Evolutionary conservation across 1,140 invertebrate genomes (phyloP).

Genomic region (Paralvinella palmiformis): DNA sequence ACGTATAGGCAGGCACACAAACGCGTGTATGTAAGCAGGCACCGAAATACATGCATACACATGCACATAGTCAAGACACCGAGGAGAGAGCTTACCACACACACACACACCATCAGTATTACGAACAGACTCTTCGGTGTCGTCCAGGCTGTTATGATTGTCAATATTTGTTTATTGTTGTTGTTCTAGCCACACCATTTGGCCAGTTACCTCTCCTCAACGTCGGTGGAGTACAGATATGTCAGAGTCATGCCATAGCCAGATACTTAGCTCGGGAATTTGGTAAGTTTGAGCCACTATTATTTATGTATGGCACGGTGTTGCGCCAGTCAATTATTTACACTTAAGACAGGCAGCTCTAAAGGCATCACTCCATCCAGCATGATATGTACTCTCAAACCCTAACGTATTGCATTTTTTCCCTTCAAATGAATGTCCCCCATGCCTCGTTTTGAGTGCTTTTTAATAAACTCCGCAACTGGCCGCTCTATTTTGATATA

Average conservation of each 20-base stretch:
- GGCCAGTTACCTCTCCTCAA: constrained; percentile 18
- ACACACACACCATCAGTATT: background rate
- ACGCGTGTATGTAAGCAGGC: background rate
- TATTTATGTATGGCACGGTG: no score
- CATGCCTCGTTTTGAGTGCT: no score
- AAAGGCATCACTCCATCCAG: no score
- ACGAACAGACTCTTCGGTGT: background rate
- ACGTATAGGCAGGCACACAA: background rate
- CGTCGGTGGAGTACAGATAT: constrained; percentile 11
- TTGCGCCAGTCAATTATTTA: no score
- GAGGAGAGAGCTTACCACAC: background rate
- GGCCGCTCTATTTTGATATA: no score
- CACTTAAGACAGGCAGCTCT: no score
- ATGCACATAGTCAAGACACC: background rate
- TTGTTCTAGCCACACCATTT: constrained; percentile 13
- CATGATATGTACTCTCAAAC: no score
- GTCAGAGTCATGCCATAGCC: constrained; percentile 15
- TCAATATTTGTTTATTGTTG: background rate
- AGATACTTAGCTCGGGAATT: constrained; percentile 18
- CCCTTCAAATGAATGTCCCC: no score
- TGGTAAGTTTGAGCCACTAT: no score
- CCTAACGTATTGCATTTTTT: no score
- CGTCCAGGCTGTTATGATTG: background rate
- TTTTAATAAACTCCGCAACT: no score
- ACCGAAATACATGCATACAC: background rate